A percentile compares a stretch with the other conserved stretches of the same genome.
phyloP scores from a whole-genome alignment of 2,888 invertebrate species.

The Arctia plantaginis region DNA sequence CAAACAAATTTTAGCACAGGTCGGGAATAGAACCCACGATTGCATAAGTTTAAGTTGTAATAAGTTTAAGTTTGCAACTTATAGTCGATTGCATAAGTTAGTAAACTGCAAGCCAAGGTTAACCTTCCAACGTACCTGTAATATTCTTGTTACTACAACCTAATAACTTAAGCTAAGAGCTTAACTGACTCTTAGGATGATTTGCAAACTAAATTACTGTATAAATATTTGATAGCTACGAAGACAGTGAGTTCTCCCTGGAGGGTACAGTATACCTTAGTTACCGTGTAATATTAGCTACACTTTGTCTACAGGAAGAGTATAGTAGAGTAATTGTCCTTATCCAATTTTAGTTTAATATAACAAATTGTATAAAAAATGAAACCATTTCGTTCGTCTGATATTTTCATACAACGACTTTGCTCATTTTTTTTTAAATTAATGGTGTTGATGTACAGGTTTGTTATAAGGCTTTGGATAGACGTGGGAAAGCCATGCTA shows the following conservation, averaged over 20 bases:
- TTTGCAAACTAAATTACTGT: constrained; percentile 13
- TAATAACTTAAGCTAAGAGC: constrained; percentile 9
- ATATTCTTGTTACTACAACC: constrained; percentile 11
- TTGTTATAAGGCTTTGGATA: no score
- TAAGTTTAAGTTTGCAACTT: no score
- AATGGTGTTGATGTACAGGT: no score
- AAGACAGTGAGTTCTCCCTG: neutral
- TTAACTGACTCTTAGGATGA: constrained; percentile 13
- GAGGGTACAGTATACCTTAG: neutral
- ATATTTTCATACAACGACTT: no score
- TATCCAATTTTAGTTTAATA: no score
- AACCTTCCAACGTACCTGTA: neutral
- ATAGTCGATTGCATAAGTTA: no score
- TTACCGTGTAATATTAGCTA: neutral
- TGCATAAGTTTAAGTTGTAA: no score
- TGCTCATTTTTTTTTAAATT: no score
- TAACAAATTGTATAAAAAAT: no score
- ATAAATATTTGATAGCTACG: constrained; percentile 6
- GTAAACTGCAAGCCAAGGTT: neutral
- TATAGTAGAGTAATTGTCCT: no score
- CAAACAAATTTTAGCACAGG: neutral
- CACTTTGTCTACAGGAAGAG: neutral
- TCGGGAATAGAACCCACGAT: neutral
- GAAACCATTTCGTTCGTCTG: no score
- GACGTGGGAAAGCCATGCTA: no score